Evolutionary conservation across 2,113 vertebrate genomes (phyloP).

Genomic region (Myotis lucifugus): DNA sequence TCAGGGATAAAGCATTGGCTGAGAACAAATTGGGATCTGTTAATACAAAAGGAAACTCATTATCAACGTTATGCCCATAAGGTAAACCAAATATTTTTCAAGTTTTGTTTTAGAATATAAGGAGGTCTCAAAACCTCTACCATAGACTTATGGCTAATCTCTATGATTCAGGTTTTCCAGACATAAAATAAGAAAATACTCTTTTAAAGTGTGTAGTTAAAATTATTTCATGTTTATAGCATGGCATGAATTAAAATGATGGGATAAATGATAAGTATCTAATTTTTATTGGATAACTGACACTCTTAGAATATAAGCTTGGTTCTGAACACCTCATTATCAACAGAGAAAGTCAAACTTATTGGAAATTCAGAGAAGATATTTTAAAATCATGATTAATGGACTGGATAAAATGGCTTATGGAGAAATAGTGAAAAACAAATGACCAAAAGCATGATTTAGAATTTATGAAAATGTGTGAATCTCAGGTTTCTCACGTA

Average conservation of each 20-base stretch:
- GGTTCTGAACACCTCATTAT: not conserved
- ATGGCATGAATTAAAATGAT: not conserved
- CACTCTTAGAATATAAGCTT: slow-evolving; percentile 38
- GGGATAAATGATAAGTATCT: not conserved
- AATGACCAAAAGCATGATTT: slow-evolving; percentile 37
- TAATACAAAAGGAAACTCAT: not conserved
- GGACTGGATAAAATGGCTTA: slow-evolving; percentile 9
- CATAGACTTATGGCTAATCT: not conserved
- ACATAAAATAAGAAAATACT: not conserved
- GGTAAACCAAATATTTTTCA: not conserved
- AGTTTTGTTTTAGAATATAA: slow-evolving; percentile 22
- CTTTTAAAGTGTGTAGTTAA: not conserved
- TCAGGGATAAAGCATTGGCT: not conserved
- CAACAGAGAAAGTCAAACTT: slow-evolving; percentile 24
- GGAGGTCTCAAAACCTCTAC: not conserved
- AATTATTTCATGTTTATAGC: not conserved
- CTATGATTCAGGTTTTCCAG: not conserved
- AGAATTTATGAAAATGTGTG: slow-evolving; percentile 52
- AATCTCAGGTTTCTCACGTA: slow-evolving; percentile 41
- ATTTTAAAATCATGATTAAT: slow-evolving; percentile 41
- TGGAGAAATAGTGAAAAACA: slow-evolving; percentile 47
- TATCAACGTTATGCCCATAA: not conserved
- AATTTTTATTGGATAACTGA: not conserved
- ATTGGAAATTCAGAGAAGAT: slow-evolving; percentile 31
- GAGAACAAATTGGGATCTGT: not conserved